Evolutionary conservation across 2,888 invertebrate species (phyloP), one percentile per base, ranked within the genome.

Genomic region (Liopterus haemorrhoidalis): DNA sequence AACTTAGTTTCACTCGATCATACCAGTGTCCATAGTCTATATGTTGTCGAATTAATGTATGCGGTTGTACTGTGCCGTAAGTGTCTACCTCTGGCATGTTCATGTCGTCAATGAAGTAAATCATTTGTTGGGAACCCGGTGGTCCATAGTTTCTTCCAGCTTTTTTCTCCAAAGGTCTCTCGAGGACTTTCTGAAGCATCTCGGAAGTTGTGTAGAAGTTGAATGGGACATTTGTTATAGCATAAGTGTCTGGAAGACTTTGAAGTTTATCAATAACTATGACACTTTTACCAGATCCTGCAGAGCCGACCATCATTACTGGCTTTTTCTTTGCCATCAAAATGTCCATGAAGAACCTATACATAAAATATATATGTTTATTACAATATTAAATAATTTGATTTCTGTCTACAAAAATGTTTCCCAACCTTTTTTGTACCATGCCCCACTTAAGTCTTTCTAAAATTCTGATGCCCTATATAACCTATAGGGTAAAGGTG

Each of bases 1-100:
- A 65, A 0, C 82, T 73, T 49, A 95, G 71, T 63, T 93, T 94
- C 33, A 77, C 71, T 45, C 94, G 72, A 63, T 96, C 95, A 63
- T 95, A 96, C 94, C 95, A 96, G 68, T 95, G 95, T 53, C 76
- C 80, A 63, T 95, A 95, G 68, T 94, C 92, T 77, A 94, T 81
- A 64, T 88, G 91, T 64, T 96, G 91, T 15, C 94, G 73, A 49
- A 95, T 84, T 2, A 95, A 73, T 0, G 95, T 95, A 61, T 95
- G 95, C 0, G 95, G 92, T 63, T 94, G 94, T 9, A 94, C 94
- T 0, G 95, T 95, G 44, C 89, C 91, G 65, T 94, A 95, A 43
- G 78, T 79, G 66, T 95, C 95, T 2, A 94, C 93, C 71, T 92
- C 92, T 0, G 95, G 95, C 93, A 95, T 95, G 65, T 95, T 95